Percentiles rank a stretch among this genome's conserved stretches.
Evolutionary conservation across 2,888 invertebrate species (phyloP).

Genomic region (Aporophyla lueneburgensis): DNA sequence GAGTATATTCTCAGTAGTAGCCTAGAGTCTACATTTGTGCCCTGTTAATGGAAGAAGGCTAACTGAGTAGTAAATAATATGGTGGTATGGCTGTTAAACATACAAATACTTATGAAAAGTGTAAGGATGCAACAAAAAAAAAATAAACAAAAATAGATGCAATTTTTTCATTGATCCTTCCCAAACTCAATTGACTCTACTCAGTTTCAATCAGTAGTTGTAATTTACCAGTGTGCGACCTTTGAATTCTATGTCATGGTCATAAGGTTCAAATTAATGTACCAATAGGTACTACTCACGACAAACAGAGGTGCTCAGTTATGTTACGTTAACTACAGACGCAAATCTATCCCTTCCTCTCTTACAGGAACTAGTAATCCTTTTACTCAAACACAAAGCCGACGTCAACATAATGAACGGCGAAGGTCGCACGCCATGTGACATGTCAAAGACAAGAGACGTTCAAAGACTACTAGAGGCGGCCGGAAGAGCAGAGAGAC

Average conservation of each 20-base stretch:
- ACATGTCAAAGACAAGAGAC: constrained; percentile 90
- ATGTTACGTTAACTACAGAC: background rate
- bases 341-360: background rate
- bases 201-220: background rate
- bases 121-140: too few relatives aligned
- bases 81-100: background rate
- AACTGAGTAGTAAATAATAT: background rate
- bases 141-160: too few relatives aligned
- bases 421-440: constrained; percentile 91
- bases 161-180: background rate
- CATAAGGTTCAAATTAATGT: background rate
- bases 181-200: background rate
- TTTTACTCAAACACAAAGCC: constrained; percentile 91
- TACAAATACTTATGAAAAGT: background rate
- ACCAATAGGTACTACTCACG: background rate
- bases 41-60: background rate
- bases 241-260: background rate
- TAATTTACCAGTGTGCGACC: background rate
- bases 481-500: constrained; percentile 91
- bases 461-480: constrained; percentile 90
- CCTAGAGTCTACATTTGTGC: background rate
- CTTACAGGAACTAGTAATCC: constrained; percentile 91
- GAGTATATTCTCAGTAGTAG: background rate
- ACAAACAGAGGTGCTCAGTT: background rate
- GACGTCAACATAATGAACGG: constrained; percentile 92